Percentiles rank a stretch among this genome's conserved stretches.
These are phyloP conservation scores for Condylura cristata DNA, from an alignment of 2,113 vertebrate species.

Conservation along the genomic window DNA sequence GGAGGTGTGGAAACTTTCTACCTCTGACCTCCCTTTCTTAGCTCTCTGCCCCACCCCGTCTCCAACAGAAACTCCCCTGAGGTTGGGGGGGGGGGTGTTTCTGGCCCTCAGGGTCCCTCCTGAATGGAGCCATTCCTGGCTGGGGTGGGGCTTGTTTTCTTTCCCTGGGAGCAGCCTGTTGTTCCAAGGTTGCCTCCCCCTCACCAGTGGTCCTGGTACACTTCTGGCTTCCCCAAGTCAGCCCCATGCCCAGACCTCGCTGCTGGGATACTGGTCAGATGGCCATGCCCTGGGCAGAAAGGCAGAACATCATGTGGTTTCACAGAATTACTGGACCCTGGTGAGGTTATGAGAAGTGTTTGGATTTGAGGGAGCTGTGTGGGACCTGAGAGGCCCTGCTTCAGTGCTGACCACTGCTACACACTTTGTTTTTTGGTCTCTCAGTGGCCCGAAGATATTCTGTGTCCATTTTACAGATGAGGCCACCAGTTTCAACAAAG, in stretches of 20 bases:
- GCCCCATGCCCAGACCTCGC: not conserved
- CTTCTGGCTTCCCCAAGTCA: not conserved
- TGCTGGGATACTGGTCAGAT: not conserved
- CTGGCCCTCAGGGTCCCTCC: slow-evolving; percentile 81
- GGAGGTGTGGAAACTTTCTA: slow-evolving; percentile 54
- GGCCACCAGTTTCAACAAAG: not conserved
- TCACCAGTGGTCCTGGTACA: slow-evolving; percentile 33
- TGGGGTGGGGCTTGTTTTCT: slow-evolving; percentile 80
- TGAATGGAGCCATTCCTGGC: slow-evolving; percentile 77
- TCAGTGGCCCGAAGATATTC: not conserved
- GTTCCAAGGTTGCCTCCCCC: slow-evolving; percentile 65
- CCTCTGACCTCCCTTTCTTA: slow-evolving; percentile 55
- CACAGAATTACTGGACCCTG: not conserved
- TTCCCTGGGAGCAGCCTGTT: slow-evolving; percentile 77
- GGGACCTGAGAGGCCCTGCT: not conserved
- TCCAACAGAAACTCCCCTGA: slow-evolving; percentile 74
- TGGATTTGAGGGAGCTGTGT: not conserved
- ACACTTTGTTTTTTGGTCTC: not conserved
- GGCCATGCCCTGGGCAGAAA: slow-evolving; percentile 4
- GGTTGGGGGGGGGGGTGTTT: too few relatives aligned
- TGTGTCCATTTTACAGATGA: slow-evolving; percentile 28
- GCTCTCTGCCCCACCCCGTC: slow-evolving; percentile 55
- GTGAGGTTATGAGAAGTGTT: not conserved
- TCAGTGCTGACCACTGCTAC: not conserved
- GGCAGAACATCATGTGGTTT: slow-evolving; percentile 23